Base-by-base conservation (phyloP, 2,888 invertebrate species). In the Arctia plantaginis region DNA sequence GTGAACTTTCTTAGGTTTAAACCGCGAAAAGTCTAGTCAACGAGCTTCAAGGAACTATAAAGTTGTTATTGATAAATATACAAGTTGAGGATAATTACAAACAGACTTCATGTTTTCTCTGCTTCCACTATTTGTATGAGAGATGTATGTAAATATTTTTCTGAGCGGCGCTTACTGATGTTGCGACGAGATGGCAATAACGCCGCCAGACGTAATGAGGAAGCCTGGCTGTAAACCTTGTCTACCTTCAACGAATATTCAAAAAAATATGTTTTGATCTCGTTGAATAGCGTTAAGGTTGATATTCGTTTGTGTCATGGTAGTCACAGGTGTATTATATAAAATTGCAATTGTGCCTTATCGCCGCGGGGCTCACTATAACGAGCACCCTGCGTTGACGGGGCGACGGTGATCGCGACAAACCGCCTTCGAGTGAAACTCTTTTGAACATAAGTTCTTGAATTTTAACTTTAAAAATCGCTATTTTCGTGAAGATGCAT, bases 111-210 rank as follows among this genome's bases (percentile, higher is more conserved):
- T 81, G 80, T 86, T 87, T 79, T 82, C 82, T 86, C 83, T 81
- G 82, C 84, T 81, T 85, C 83, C 86, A 89, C 89, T 90, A 92
- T 91, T 91, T 91, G 90, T 88, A 82, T 85, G 85, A 87, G 88
- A 89, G 89, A 91, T 88, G 90, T 91, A 90, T 90, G 91, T 92
- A 92, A 93, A 94, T 94, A 93, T 93, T 93, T 93, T 92, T 92
- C 91, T 89, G 87, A 90, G 90, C 91, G 90, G 90, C 89, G 89
- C 89, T 91, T 91, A 92, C 90, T 91, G 90, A 91, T 90, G 91
- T 91, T 91, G 89, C 90, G 88, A 88, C 84, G 88, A 90, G 90
- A 91, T 90, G 89, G 92, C 91, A 92, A 93, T 93, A 93, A 91
- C 90, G 88, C 89, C 90, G 91, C 91, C 92, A 91, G 91, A 91